These are phyloP conservation scores for Micropoecilia bifurca DNA, from an alignment of 2,797 vertebrate species.

Conservation along the genomic window DNA sequence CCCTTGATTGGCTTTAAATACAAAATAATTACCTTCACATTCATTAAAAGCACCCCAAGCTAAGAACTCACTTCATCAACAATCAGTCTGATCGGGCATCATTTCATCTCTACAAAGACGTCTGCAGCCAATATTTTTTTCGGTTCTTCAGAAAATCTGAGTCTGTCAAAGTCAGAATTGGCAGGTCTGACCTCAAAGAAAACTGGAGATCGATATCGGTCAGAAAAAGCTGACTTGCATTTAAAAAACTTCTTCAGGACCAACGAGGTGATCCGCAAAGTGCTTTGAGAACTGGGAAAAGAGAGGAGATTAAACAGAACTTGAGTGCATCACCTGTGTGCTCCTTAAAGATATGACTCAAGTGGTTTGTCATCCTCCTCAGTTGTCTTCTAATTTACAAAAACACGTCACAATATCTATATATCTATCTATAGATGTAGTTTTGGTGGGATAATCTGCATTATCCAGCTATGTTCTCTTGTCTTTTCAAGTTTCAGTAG, in stretches of 20 bases:
- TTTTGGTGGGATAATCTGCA: slow-evolving; percentile 12
- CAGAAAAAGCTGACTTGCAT: neutral
- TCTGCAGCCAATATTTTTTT: neutral
- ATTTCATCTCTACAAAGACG: neutral
- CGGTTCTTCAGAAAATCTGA: neutral
- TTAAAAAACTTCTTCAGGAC: neutral
- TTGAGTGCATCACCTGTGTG: neutral
- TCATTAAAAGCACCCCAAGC: neutral
- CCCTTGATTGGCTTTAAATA: neutral
- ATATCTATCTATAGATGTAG: neutral
- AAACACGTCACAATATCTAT: neutral
- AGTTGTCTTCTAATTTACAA: neutral
- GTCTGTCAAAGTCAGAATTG: neutral
- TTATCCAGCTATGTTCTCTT: neutral
- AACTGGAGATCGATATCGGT: neutral
- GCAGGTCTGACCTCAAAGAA: neutral
- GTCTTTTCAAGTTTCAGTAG: neutral
- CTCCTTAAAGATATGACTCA: neutral
- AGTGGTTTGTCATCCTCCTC: neutral
- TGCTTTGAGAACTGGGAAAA: neutral
- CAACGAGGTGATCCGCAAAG: neutral
- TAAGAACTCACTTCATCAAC: neutral
- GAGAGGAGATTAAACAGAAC: neutral
- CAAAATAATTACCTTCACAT: neutral
- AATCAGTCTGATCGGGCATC: neutral